These are phyloP conservation scores for Girardia tigrina DNA, from an alignment of 2,888 invertebrate genomes.

Conservation along the genomic window DNA sequence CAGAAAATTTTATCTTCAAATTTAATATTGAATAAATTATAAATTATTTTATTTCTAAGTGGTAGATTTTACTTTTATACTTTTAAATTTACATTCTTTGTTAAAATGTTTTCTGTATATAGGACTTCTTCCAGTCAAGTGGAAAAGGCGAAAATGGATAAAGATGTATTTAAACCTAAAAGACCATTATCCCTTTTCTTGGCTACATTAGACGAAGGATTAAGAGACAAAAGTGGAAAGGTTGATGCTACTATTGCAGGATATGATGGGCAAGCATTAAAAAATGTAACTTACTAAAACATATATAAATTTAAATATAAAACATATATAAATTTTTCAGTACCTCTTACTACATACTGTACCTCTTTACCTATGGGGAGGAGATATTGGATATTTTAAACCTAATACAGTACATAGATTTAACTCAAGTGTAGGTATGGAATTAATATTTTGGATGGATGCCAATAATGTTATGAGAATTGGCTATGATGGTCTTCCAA, in stretches of 20 bases:
- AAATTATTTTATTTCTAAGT: too few species aligned
- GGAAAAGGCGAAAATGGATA: slow-evolving; percentile 28
- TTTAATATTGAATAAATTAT: too few species aligned
- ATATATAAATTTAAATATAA: not conserved
- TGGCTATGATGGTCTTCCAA: slow-evolving; percentile 29
- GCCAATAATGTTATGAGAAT: slow-evolving; percentile 28
- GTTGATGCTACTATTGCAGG: not conserved
- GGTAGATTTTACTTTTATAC: too few species aligned
- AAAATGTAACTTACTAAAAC: slow-evolving; percentile 25
- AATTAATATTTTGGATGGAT: slow-evolving; percentile 30
- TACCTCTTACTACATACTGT: slow-evolving; percentile 25
- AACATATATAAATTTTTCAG: not conserved
- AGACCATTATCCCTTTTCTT: slow-evolving; percentile 27
- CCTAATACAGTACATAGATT: slow-evolving; percentile 28
- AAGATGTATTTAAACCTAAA: slow-evolving; percentile 25
- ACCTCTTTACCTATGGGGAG: slow-evolving; percentile 33
- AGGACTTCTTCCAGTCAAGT: slow-evolving; percentile 27
- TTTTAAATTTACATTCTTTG: too few species aligned
- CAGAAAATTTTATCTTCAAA: too few species aligned
- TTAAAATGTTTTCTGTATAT: too few species aligned
- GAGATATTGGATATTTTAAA: slow-evolving; percentile 34
- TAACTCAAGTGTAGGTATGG: slow-evolving; percentile 31
- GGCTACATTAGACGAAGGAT: slow-evolving; percentile 31
- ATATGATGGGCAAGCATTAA: slow-evolving; percentile 24
- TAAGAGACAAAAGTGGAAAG: not conserved